phyloP scores from a whole-genome alignment of 2,797 vertebrate genomes.

The Nannoperca australis region DNA sequence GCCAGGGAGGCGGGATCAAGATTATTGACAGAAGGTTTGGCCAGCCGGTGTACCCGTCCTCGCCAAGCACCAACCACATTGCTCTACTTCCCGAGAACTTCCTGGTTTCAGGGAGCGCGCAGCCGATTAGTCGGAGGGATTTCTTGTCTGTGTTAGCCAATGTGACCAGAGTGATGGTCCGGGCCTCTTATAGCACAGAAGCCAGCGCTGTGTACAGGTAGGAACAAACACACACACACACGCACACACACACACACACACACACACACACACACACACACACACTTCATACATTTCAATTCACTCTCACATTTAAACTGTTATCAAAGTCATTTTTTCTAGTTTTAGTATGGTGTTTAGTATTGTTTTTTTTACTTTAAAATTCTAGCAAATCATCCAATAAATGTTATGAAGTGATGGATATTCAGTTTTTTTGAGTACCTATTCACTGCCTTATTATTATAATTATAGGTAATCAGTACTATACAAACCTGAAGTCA shows the following conservation, averaged over 20 bases:
- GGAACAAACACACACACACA: neutral
- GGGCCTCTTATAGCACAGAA: slow-evolving; percentile 80
- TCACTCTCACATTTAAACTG: neutral
- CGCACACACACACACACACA: too few species aligned
- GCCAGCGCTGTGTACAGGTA: slow-evolving; percentile 79
- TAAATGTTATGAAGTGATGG: neutral
- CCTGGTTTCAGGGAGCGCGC: slow-evolving; percentile 49
- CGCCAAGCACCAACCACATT: slow-evolving; percentile 64
- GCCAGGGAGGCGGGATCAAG: slow-evolving; percentile 74
- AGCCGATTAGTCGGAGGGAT: slow-evolving; percentile 70
- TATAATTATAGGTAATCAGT: neutral
- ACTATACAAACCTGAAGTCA: too few species aligned
- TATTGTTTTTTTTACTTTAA: neutral
- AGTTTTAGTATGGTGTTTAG: too few species aligned
- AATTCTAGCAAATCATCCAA: neutral
- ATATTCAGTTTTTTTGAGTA: neutral
- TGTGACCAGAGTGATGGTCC: slow-evolving; percentile 73
- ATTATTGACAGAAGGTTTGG: slow-evolving; percentile 69
- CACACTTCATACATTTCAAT: neutral
- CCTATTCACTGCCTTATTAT: neutral
- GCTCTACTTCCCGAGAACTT: slow-evolving; percentile 78
- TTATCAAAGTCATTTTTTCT: too few species aligned
- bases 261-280: neutral
- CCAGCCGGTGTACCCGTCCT: slow-evolving; percentile 73
- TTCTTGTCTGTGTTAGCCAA: slow-evolving; percentile 76